These are phyloP conservation scores for Takifugu flavidus DNA, from an alignment of 2,113 vertebrate genomes.

Conservation along the genomic window DNA sequence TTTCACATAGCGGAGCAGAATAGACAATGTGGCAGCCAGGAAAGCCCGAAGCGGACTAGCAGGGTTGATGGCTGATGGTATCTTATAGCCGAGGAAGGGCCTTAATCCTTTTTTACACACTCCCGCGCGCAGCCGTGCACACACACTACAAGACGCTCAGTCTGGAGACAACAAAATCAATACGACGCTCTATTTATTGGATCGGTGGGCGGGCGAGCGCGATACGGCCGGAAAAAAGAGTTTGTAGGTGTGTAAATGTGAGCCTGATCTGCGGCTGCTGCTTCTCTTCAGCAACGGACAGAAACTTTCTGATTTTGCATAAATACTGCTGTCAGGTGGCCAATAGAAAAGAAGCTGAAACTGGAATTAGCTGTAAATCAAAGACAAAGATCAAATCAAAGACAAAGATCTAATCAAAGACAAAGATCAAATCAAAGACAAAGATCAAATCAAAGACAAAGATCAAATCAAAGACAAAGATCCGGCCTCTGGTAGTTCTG, in stretches of 20 bases:
- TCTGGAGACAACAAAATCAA: conserved; percentile 77
- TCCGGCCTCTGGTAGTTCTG: no score
- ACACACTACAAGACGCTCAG: conserved; percentile 41
- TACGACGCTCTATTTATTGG: conserved; percentile 62
- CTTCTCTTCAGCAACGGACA: neutral
- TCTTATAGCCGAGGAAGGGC: conserved; percentile 87
- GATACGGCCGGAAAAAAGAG: conserved; percentile 51
- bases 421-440: no score
- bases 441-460: no score
- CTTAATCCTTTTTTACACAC: conserved; percentile 88
- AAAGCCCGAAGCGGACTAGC: conserved; percentile 86
- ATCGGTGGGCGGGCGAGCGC: conserved; percentile 68
- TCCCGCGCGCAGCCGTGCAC: conserved; percentile 17
- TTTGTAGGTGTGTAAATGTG: conserved; percentile 14
- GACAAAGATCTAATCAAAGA: no score
- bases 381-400: neutral
- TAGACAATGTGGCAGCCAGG: conserved; percentile 99
- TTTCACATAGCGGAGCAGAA: conserved; percentile 99
- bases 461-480: no score
- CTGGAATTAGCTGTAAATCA: neutral
- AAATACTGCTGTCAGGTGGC: neutral
- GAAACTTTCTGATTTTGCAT: neutral
- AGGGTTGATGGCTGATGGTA: conserved; percentile 96
- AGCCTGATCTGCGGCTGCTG: neutral
- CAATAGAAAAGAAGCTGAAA: neutral